Base-by-base conservation (phyloP, 2,888 invertebrate genomes). In the Tenthredo scrophulariae region DNA sequence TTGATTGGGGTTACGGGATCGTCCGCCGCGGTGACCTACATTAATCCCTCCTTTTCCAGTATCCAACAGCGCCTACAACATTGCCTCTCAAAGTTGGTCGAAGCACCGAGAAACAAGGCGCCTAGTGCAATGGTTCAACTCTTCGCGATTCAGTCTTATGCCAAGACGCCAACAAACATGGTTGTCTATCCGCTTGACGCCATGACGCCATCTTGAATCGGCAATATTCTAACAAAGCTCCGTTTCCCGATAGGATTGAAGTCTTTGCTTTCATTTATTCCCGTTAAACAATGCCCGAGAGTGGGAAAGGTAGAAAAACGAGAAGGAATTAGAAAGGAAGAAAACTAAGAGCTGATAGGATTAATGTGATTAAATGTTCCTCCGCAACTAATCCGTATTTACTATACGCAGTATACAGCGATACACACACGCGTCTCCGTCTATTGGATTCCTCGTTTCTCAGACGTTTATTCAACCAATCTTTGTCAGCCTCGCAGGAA, bases 1-100 rank as follows among this genome's bases (percentile, higher is more conserved):
- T 83, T 83, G 83, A 83, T 83, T 83, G 83, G 83, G 83, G 83
- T 83, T 83, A 83, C 83, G 54, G 83, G 83, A 83, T 83, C 83
- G 83, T 83, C 83, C 83, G 43, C 65, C 83, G 83, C 65, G 83
- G 83, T 83, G 83, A 83, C 83, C 83, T 83, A 83, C 83, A 83
- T 83, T 83, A 83, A 83, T 83, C 67, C 83, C 83, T 46, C 65
- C 83, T 67, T 83, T 83, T 70, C 70, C 67, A 70, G 65, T 50
- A 70, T 43, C 83, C 83, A 67, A 83, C 83, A 50, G 26, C 67
- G 43, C 67, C 83, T 83, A 83, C 83, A 67, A 83, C 46, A 40
- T 18, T 67, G 29, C 22, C 33, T 83, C 22, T 67, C 37, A 80
- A 80, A 80, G 50, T 80, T 80, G 33, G 80, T 37, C 80, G 5